phyloP scores from a whole-genome alignment of 1,140 invertebrate species.

The Eumaeus atala region DNA sequence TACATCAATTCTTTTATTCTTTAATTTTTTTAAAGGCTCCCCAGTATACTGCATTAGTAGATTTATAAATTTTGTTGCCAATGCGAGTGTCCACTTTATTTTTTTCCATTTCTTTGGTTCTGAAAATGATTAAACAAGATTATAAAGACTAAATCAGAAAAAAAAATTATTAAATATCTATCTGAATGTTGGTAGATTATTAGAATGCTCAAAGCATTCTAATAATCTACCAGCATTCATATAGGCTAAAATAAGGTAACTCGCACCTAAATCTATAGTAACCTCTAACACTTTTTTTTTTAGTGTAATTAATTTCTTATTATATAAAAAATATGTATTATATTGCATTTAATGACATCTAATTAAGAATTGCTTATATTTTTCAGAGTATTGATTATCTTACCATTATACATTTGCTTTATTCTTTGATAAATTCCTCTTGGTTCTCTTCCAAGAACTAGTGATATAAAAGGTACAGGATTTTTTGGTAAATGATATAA shows the following conservation, averaged over 20 bases:
- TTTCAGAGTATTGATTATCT: constrained; percentile 2
- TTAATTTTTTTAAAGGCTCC: constrained; percentile 40
- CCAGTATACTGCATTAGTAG: constrained; percentile 36
- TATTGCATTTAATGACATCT: too few species aligned
- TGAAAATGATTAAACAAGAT: constrained; percentile 22
- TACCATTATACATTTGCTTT: constrained; percentile 35
- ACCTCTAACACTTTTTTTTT: too few species aligned
- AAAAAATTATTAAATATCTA: too few species aligned
- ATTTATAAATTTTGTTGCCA: constrained; percentile 45
- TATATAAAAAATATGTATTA: too few species aligned
- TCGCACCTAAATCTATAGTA: too few species aligned
- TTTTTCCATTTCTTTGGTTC: constrained; percentile 37
- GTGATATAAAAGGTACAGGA: constrained; percentile 37
- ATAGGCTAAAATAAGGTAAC: too few species aligned
- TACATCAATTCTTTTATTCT: constrained; percentile 41
- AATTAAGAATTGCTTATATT: too few species aligned
- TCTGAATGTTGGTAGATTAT: too few species aligned
- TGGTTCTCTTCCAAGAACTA: constrained; percentile 43
- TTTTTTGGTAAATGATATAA: constrained; percentile 36
- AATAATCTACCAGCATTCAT: too few species aligned
- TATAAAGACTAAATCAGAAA: too few species aligned
- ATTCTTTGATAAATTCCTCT: constrained; percentile 49
- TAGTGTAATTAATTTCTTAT: too few species aligned
- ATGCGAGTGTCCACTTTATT: constrained; percentile 40
- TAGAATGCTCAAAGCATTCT: too few species aligned